Conservation (phyloP, 2,113 vertebrate species). For the Burhinus bistriatus region DNA sequence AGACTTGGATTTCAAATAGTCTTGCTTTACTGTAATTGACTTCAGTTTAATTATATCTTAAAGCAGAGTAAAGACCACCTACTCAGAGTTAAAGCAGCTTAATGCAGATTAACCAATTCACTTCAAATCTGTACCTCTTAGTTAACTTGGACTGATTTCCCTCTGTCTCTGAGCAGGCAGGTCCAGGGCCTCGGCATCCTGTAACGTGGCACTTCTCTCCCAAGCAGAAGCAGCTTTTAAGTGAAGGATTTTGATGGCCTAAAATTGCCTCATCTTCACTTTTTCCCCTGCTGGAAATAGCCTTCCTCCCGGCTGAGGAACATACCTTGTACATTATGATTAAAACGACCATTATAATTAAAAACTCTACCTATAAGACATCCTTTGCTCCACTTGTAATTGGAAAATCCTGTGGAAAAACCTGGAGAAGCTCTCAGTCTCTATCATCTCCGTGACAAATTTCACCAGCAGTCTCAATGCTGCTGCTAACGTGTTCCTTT, state of each 20-base stretch:
- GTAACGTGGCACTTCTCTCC: neutral
- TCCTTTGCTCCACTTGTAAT: neutral
- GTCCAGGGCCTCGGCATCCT: neutral
- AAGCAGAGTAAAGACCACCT: neutral
- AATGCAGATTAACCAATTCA: neutral
- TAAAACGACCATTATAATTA: neutral
- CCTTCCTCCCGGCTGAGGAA: neutral
- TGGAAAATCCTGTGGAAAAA: neutral
- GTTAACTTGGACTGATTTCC: fast-evolving
- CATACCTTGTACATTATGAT: fast-evolving
- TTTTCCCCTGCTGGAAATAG: neutral
- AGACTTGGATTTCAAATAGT: neutral
- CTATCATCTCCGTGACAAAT: neutral
- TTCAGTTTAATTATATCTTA: neutral
- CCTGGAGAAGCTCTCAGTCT: neutral
- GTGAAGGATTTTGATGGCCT: neutral
- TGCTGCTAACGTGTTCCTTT: neutral
- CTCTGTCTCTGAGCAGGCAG: neutral
- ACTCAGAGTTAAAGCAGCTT: neutral
- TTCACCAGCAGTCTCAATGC: neutral
- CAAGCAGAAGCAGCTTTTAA: neutral
- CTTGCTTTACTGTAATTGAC: neutral
- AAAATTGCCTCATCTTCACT: neutral
- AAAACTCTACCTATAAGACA: neutral
- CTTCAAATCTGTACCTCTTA: neutral